A percentile compares a stretch with the other conserved stretches of the same genome.
Evolutionary conservation across 1,140 invertebrate species (phyloP).

Genomic region (Drosophila funebris): DNA sequence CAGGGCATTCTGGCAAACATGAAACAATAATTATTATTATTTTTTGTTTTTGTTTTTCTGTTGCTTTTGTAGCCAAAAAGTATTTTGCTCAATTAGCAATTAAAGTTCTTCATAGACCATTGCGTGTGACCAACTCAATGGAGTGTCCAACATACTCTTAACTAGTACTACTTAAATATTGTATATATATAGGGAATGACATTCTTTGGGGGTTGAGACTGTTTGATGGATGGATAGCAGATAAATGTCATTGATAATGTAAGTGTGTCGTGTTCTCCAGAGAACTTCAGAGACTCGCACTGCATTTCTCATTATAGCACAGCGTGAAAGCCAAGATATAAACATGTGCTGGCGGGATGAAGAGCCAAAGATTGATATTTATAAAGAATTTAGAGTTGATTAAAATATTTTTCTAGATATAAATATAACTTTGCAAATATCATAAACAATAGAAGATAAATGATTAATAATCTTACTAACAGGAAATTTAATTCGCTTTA

Average conservation of each 20-base stretch:
- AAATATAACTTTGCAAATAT: too few relatives aligned
- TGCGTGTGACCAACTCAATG: conserved; percentile 46
- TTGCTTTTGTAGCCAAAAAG: conserved; percentile 57
- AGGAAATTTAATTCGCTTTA: neutral
- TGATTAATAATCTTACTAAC: too few relatives aligned
- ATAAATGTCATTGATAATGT: conserved; percentile 49
- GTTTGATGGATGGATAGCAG: conserved; percentile 62
- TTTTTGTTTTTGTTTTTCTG: conserved; percentile 3
- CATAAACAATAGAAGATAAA: too few relatives aligned
- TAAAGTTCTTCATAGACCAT: conserved; percentile 62
- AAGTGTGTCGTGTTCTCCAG: conserved; percentile 42
- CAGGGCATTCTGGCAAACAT: conserved; percentile 39
- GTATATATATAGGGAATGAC: neutral
- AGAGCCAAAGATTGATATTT: too few relatives aligned
- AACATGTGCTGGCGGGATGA: too few relatives aligned
- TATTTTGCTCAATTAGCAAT: conserved; percentile 77
- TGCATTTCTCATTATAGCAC: too few relatives aligned
- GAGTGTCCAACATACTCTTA: conserved; percentile 1
- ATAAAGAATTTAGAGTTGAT: too few relatives aligned
- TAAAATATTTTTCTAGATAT: too few relatives aligned
- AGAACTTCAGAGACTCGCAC: neutral
- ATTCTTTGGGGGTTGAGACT: conserved; percentile 24
- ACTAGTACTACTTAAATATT: conserved; percentile 5
- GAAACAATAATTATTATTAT: conserved; percentile 54
- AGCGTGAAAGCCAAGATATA: too few relatives aligned